Evolutionary conservation across 2,797 vertebrate species (phyloP), one percentile per base, ranked within the genome.

Genomic region (Premnoplex brunnescens): DNA sequence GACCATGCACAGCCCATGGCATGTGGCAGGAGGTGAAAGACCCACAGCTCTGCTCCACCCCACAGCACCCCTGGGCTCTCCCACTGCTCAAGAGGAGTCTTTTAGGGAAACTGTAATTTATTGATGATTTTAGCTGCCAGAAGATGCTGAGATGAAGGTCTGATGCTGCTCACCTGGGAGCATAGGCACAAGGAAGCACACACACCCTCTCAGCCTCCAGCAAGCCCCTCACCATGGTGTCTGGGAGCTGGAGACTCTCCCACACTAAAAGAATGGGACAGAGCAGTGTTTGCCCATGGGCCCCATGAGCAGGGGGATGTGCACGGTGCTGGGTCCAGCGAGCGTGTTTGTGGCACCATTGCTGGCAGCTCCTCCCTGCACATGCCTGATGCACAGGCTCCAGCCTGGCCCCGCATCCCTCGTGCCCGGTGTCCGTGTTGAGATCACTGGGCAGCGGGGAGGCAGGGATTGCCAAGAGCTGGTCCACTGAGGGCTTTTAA

Each of bases 401-500:
- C 2, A 75, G 48, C 67, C 73, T 12, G 43, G 85, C 58, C 60
- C 41, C 1, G 0, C 10, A 2, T 64, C 51, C 59, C 67, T 59
- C 1, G 1, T 60, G 69, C 68, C 75, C 32, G 1, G 59, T 16
- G 79, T 41, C 30, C 1, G 0, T 24, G 56, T 43, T 75, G 81
- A 90, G 81, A 85, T 93, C 95, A 77, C 36, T 7, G 14, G 88
- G 80, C 64, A 82, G 67, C 15, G 20, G 20, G 51, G 22, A 55
- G 37, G 26, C 22, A 6, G 3, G 3, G 48, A 4, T 48, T 81
- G 95, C 93, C 76, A 94, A 86, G 85, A 90, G 73, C 91, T 84
- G 76, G 24, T 85, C 94, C 90, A 9, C 17, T 36, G 83, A 63
- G 88, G 37, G 84, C 89, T 95, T 85, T 94, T 68, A 92, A 93